Evolutionary conservation across 2,888 invertebrate species (phyloP).

Genomic region (Ennomos fuscantarius): DNA sequence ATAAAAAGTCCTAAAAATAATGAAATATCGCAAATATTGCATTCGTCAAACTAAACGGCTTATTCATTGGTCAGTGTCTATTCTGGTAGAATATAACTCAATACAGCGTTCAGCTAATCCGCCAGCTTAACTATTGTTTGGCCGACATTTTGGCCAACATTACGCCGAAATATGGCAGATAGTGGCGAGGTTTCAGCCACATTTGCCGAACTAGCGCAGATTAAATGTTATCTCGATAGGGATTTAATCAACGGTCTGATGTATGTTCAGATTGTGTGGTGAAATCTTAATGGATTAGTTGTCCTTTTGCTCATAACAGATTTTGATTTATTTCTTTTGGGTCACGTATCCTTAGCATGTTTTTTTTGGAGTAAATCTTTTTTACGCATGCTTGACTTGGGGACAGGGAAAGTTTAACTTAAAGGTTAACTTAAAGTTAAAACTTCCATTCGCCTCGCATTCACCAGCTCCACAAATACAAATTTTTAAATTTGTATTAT

Average conservation of each 20-base stretch:
- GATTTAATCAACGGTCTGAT: conserved; percentile 17
- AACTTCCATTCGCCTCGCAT: no score
- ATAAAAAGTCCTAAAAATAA: no score
- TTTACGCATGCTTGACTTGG: no score
- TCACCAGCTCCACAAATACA: no score
- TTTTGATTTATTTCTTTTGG: no score
- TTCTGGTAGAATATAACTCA: conserved; percentile 18
- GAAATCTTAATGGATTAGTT: conserved; percentile 12
- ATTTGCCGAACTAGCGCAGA: conserved; percentile 17
- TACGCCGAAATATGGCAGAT: conserved; percentile 21
- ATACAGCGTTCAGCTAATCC: conserved; percentile 27
- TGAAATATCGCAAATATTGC: no score
- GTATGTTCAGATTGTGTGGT: conserved; percentile 8
- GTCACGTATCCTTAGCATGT: no score
- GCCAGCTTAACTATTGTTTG: conserved; percentile 31
- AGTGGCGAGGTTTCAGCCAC: conserved; percentile 15
- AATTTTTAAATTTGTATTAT: no score
- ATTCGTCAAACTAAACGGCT: conserved; percentile 7
- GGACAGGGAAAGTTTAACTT: no score
- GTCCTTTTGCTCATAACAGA: no score
- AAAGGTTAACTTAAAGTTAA: no score
- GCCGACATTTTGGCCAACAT: conserved; percentile 23
- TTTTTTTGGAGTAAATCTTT: no score
- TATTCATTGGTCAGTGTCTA: conserved; percentile 8
- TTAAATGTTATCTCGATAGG: conserved; percentile 21